Evolutionary conservation across 2,888 invertebrate genomes (phyloP).

Genomic region (Listrodromus nycthemerus): DNA sequence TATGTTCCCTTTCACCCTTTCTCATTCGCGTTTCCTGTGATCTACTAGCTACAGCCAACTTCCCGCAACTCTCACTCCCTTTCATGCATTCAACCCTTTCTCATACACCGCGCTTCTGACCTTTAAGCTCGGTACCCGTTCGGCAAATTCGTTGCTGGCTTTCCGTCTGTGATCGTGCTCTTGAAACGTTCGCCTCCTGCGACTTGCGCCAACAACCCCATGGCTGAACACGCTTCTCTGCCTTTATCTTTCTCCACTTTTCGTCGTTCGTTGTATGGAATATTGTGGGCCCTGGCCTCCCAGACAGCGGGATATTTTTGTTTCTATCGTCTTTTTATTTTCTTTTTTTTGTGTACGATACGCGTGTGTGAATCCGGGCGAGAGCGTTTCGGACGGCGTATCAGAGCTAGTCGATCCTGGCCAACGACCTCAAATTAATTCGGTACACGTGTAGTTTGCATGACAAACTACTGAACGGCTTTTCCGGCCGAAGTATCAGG

Average conservation of each 20-base stretch:
- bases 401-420: constrained; percentile 19
- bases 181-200: constrained; percentile 9
- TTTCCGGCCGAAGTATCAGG: constrained; percentile 53
- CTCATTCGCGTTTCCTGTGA: constrained; percentile 51
- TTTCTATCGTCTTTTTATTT: background rate
- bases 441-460: constrained; percentile 68
- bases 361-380: constrained; percentile 23
- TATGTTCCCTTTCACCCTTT: constrained; percentile 47
- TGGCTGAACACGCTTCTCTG: constrained; percentile 8
- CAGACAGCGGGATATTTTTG: background rate
- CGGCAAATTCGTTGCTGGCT: constrained; percentile 14
- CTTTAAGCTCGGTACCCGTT: constrained; percentile 18
- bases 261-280: constrained; percentile 30
- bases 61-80: constrained; percentile 17
- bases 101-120: background rate
- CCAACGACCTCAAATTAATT: constrained; percentile 69
- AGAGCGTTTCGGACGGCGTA: constrained; percentile 29
- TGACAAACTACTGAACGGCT: constrained; percentile 59
- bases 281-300: background rate
- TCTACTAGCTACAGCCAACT: constrained; percentile 22
- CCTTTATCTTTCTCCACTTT: background rate
- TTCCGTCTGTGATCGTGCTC: constrained; percentile 23
- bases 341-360: constrained; percentile 12
- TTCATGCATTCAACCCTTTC: constrained; percentile 39
- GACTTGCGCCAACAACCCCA: constrained; percentile 17